Evolutionary conservation across 2,888 invertebrate species (phyloP), one percentile per base, ranked within the genome.

Genomic region (Lucinisca nassula): DNA sequence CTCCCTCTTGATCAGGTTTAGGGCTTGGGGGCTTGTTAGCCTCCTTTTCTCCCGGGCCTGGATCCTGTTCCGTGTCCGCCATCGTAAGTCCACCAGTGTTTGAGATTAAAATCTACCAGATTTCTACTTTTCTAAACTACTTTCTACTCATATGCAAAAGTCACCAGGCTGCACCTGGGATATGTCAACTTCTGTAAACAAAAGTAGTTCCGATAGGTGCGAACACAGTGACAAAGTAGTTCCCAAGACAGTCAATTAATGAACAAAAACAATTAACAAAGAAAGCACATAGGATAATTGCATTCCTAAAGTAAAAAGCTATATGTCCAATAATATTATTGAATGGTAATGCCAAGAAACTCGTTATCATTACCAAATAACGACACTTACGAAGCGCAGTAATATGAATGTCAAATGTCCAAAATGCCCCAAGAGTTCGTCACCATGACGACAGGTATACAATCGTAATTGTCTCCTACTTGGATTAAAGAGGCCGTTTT

Each of bases 21-120:
- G 95, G 95, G 84, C 95, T 95, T 24, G 93, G 94, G 24, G 94
- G 91, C 87, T 95, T 95, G 73, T 92, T 95, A 12, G 93, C 92
- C 90, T 95, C 95, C 88, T 95, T 95, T 72, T 95, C 95, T 58
- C 94, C 93, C 0, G 93, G 93, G 35, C 85, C 93, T 10, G 88
- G 93, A 58, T 94, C 94, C 74, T 80, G 84, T 74, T 93, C 92
- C n/a, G 88, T 91, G 72, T 92, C 92, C 77, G 93, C 93, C 92
- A 94, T 93, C 76, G 45, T 86, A 37, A 78, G 73, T 84, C 74
- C 40, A 30, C 76, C 45, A n/a, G n/a, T 51, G 38, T 27, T 35
- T 3, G 37, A 3, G 72, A 72, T 24, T 37, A 74, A n/a, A 61
- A 37, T 74, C 45, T 74, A 74, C 74, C 74, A 24, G n/a, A 21